Percentiles rank a stretch among this genome's conserved stretches.
phyloP scores from a whole-genome alignment of 1,140 invertebrate genomes.

The Drosophila guanche region DNA sequence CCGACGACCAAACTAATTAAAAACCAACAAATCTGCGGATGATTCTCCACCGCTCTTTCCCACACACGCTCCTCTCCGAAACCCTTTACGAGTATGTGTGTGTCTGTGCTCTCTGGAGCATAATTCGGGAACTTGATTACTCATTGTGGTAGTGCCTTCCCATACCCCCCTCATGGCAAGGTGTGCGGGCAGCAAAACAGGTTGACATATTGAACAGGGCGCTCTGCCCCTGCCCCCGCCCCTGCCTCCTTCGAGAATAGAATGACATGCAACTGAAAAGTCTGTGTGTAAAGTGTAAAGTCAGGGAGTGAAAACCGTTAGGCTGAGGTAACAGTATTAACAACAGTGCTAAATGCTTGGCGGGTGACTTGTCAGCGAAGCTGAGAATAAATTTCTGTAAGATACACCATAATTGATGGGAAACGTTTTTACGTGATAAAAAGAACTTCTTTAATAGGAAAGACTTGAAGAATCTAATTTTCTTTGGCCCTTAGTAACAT shows the following conservation, averaged over 20 bases:
- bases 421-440: background rate
- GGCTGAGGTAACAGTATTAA: conserved; percentile 63
- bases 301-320: conserved; percentile 58
- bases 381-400: background rate
- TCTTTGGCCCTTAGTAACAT: too few species aligned
- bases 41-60: conserved; percentile 17
- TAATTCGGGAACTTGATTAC: conserved; percentile 54
- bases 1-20: conserved; percentile 69
- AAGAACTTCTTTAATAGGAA: background rate
- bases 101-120: conserved; percentile 16
- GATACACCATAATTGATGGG: background rate
- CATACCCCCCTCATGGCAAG: too few species aligned
- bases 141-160: conserved; percentile 25
- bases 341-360: conserved; percentile 54
- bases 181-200: background rate
- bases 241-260: too few species aligned
- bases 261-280: conserved; percentile 26
- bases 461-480: background rate
- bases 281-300: conserved; percentile 50
- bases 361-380: conserved; percentile 11
- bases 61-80: conserved; percentile 3
- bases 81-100: background rate
- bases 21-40: conserved; percentile 64
- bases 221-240: background rate
- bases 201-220: conserved; percentile 21